A percentile compares a stretch with the other conserved stretches of the same genome.
Conservation (phyloP, 1,140 invertebrate species). For the Phymastichus coffea region DNA sequence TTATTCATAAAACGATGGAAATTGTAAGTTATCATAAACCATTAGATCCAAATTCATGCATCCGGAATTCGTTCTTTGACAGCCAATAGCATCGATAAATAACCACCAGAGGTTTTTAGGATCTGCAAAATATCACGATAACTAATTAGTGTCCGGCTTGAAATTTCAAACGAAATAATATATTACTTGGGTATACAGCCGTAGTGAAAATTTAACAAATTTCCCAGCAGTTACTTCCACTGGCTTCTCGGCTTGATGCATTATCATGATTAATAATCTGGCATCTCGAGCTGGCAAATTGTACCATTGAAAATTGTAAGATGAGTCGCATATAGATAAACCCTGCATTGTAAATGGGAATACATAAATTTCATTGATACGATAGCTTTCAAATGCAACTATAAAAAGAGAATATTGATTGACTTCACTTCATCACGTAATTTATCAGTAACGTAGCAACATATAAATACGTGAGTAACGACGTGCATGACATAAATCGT, state of each 20-base stretch:
- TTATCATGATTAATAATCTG: slow-evolving; percentile 3
- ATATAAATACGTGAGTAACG: slow-evolving; percentile 13
- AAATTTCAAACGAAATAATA: neutral
- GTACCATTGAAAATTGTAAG: slow-evolving; percentile 18
- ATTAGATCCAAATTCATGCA: no score
- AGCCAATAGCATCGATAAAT: slow-evolving; percentile 35
- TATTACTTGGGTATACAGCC: slow-evolving; percentile 6
- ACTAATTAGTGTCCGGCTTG: slow-evolving; percentile 26
- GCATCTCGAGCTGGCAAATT: neutral
- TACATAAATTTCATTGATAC: neutral
- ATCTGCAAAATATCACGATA: slow-evolving; percentile 25
- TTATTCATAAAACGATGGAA: no score
- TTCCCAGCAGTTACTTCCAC: slow-evolving; percentile 17
- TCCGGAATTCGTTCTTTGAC: slow-evolving; percentile 14
- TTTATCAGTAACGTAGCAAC: slow-evolving; percentile 21
- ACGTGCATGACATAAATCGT: slow-evolving; percentile 2
- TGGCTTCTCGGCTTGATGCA: slow-evolving; percentile 5
- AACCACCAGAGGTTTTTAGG: slow-evolving; percentile 36
- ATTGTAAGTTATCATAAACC: no score
- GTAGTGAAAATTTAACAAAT: slow-evolving; percentile 12
- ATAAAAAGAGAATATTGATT: neutral
- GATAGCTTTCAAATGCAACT: neutral
- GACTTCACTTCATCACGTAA: slow-evolving; percentile 15
- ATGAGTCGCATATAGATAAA: neutral
- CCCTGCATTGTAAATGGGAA: neutral